Base-by-base conservation (phyloP, 1,140 invertebrate genomes). In the Nilaparvata lugens region DNA sequence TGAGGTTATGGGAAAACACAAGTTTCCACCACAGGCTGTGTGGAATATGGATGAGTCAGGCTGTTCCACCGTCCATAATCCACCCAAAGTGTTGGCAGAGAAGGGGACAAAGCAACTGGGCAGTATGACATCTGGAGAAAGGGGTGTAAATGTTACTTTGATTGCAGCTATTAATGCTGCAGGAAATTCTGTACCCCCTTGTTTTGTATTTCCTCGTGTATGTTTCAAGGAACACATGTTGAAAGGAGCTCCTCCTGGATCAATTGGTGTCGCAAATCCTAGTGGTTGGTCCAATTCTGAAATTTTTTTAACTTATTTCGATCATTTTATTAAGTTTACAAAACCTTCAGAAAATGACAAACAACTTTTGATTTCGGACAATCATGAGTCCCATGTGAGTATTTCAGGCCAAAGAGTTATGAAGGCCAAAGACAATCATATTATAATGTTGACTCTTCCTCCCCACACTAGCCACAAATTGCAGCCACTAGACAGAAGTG, bases 11-110 rank as follows among this genome's bases (percentile, higher is more conserved):
- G 59, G 65, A 6, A 62, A 66, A 43, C 60, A 65, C n/a, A 54
- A 69, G 40, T 45, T 75, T 54, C 62, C 62, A 51, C 69, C 70
- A 52, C 54, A 74, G 60, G 61, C 52, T 9, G 70, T 75, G 19
- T 75, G 65, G 60, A 75, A 75, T 59, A 67, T 75, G 59, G 75
- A 75, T 65, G 72, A 76, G 64, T 76, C 75, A 58, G 72, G 70
- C 1, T 42, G 38, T 42, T 42, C 71, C 4, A 75, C 71, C 21
- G 74, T 76, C 11, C 73, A 74, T 45, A 72, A 71, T 38, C 68
- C 69, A n/a, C 52, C 43, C 7, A 75, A 70, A 68, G 65, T 75
- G 23, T 40, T 77, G 42, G 70, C 71, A 54, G 60, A 28, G 14
- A 71, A 65, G 68, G 66, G 68, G 7, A 28, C 56, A 9, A 74